Evolutionary conservation across 2,797 vertebrate species (phyloP).

Genomic region (Bufotes viridis): DNA sequence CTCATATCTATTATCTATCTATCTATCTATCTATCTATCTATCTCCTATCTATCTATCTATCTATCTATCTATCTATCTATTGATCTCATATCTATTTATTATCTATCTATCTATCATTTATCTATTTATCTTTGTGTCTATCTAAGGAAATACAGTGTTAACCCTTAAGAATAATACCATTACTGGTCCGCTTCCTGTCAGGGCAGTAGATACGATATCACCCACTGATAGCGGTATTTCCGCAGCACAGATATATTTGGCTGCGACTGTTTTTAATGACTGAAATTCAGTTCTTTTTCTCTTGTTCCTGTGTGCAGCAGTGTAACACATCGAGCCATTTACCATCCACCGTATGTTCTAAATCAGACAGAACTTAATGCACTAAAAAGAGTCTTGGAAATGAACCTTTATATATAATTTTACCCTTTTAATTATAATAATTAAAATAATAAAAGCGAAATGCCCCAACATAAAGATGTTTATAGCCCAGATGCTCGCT

Average conservation of each 20-base stretch:
- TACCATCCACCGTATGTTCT: too few species aligned
- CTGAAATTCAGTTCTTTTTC: too few species aligned
- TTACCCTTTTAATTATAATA: too few species aligned
- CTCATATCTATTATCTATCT: too few species aligned
- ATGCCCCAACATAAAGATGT: too few species aligned
- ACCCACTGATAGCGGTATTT: neutral
- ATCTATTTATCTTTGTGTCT: neutral
- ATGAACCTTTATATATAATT: too few species aligned
- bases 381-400: too few species aligned
- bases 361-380: too few species aligned
- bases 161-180: neutral
- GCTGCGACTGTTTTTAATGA: neutral
- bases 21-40: conserved; percentile 1
- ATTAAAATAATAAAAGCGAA: too few species aligned
- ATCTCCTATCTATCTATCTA: neutral
- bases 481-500: neutral
- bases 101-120: neutral
- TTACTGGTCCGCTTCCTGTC: rapidly evolving
- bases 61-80: conserved; percentile 28
- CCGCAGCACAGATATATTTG: neutral
- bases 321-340: too few species aligned
- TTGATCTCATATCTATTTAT: neutral
- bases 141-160: neutral
- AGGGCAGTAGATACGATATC: neutral
- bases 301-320: too few species aligned